These are phyloP conservation scores for Chironomus tepperi DNA, from an alignment of 1,140 invertebrate genomes.

Conservation along the genomic window DNA sequence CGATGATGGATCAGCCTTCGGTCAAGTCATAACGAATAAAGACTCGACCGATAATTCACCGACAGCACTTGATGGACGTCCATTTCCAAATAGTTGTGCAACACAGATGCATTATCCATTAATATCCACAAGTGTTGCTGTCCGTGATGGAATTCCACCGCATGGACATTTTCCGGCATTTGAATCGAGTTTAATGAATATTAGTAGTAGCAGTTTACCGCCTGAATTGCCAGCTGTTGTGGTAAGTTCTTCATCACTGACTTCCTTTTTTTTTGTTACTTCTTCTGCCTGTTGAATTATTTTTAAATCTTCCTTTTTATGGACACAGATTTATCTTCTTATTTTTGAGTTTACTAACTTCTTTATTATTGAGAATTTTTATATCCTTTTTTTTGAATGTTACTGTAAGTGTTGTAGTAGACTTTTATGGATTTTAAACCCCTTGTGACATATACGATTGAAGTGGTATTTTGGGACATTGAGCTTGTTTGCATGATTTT, in stretches of 20 bases:
- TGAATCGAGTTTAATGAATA: neutral
- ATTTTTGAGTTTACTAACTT: too few relatives aligned
- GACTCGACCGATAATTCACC: conserved; percentile 29
- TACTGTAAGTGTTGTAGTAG: too few relatives aligned
- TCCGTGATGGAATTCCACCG: conserved; percentile 40
- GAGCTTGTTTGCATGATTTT: too few relatives aligned
- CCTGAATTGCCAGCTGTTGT: conserved; percentile 25
- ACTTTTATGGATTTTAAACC: too few relatives aligned
- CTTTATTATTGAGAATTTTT: too few relatives aligned
- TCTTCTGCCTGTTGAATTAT: too few relatives aligned
- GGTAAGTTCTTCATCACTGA: neutral
- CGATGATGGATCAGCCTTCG: conserved; percentile 33
- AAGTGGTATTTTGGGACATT: too few relatives aligned
- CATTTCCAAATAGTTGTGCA: conserved; percentile 39
- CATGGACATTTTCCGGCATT: neutral
- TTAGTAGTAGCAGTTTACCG: neutral
- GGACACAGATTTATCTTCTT: too few relatives aligned
- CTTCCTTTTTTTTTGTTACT: too few relatives aligned
- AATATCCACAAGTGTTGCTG: conserved; percentile 37
- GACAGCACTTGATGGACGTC: conserved; percentile 25
- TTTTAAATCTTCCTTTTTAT: too few relatives aligned
- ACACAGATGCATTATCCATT: conserved; percentile 40
- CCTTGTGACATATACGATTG: too few relatives aligned
- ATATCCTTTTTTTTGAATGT: too few relatives aligned
- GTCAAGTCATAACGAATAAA: conserved; percentile 28